A percentile compares a stretch with the other conserved stretches of the same genome.
Conservation (phyloP, 2,797 vertebrate genomes). For the Benthosema pterotum region DNA sequence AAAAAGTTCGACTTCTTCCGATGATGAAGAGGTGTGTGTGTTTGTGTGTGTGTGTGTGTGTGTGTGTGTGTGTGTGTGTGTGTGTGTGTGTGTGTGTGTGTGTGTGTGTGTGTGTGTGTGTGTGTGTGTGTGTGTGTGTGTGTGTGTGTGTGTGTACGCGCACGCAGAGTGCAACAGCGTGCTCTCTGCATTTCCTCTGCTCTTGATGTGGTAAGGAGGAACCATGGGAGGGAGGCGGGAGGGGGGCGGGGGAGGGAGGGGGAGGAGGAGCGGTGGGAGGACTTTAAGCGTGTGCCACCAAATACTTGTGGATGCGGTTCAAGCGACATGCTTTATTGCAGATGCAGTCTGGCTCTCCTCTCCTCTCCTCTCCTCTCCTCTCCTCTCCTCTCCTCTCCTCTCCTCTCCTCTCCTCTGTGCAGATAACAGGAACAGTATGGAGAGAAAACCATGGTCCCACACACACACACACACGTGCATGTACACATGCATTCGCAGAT, state of each 20-base stretch:
- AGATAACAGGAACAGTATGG: constrained; percentile 40
- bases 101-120: not conserved
- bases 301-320: constrained; percentile 76
- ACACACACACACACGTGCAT: not conserved
- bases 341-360: constrained; percentile 67
- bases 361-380: constrained; percentile 10
- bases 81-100: constrained; percentile 74
- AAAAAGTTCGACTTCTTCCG: no score
- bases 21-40: no score
- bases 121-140: not conserved
- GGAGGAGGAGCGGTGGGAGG: constrained; percentile 40
- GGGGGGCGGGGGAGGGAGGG: not conserved
- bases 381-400: constrained; percentile 54
- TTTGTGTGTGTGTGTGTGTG: no score
- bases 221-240: constrained; percentile 31
- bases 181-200: constrained; percentile 27
- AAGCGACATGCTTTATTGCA: constrained; percentile 81
- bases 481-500: not conserved
- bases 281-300: constrained; percentile 78
- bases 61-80: no score
- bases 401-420: constrained; percentile 39
- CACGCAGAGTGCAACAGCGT: constrained; percentile 15
- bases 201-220: constrained; percentile 56
- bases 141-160: no score
- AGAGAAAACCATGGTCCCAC: constrained; percentile 2